Evolutionary conservation across 2,888 invertebrate species (phyloP).

Genomic region (Eupeodes latifasciatus): DNA sequence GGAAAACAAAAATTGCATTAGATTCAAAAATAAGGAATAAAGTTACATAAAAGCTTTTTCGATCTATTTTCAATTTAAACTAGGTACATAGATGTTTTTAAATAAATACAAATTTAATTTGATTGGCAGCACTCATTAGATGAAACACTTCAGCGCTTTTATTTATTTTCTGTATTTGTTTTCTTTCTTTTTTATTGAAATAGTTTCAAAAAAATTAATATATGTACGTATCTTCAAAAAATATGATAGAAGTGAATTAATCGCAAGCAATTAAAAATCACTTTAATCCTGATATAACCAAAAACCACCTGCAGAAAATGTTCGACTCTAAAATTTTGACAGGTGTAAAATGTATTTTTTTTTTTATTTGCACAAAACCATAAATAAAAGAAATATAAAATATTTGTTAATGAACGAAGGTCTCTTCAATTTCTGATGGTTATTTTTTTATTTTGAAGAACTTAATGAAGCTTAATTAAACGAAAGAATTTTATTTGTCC

Average conservation of each 20-base stretch:
- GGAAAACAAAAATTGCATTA: background rate
- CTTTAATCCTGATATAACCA: background rate
- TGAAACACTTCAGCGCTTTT: background rate
- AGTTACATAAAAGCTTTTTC: too few relatives aligned
- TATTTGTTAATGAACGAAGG: constrained; percentile 5
- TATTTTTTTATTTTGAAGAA: background rate
- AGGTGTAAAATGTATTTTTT: constrained; percentile 14
- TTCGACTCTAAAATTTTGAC: constrained; percentile 5
- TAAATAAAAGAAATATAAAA: constrained; percentile 4
- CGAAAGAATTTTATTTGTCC: constrained; percentile 5
- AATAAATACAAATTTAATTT: too few relatives aligned
- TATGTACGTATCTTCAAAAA: background rate
- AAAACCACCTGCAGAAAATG: background rate
- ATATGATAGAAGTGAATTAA: background rate
- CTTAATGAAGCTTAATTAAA: constrained; percentile 20
- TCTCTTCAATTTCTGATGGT: background rate
- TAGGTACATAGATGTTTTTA: too few relatives aligned
- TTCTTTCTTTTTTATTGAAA: background rate
- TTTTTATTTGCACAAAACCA: background rate
- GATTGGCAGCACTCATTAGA: background rate
- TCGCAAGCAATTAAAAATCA: constrained; percentile 9
- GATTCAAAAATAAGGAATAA: background rate
- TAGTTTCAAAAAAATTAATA: background rate
- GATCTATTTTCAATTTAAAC: too few relatives aligned
- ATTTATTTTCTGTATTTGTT: background rate